Conservation (phyloP, 2,113 vertebrate genomes). For the Callospermophilus lateralis region DNA sequence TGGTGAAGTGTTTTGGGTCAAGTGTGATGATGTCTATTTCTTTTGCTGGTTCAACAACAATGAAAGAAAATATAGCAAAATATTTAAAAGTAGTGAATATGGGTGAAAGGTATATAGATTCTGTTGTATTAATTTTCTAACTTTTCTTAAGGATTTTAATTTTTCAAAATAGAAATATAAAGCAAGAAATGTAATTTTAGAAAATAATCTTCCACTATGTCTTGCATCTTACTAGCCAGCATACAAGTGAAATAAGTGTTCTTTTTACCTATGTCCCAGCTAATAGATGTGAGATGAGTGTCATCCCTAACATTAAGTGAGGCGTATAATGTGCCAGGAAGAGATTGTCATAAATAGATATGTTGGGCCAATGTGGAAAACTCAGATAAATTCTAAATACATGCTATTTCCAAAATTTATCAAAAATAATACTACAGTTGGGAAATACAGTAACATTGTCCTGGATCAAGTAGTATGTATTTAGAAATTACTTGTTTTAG, state of each 20-base stretch:
- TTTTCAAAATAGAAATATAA: conserved; percentile 48
- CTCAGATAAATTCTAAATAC: conserved; percentile 43
- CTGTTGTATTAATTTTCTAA: neutral
- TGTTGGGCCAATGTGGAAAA: neutral
- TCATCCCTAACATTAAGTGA: neutral
- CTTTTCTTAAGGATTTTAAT: conserved; percentile 32
- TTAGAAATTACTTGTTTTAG: neutral
- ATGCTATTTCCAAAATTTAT: neutral
- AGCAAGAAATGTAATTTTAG: neutral
- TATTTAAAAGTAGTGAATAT: neutral
- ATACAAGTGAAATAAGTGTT: neutral
- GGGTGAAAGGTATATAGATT: neutral
- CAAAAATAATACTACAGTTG: neutral
- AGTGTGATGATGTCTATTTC: neutral
- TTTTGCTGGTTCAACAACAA: neutral
- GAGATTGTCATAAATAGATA: conserved; percentile 45
- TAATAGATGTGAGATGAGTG: neutral
- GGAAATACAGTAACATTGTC: neutral
- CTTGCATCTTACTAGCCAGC: conserved; percentile 15
- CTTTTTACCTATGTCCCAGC: conserved; percentile 37
- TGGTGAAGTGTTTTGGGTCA: neutral
- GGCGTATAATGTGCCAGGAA: conserved; percentile 10
- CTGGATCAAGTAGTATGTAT: neutral
- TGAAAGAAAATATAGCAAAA: neutral
- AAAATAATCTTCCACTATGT: neutral